These are phyloP conservation scores for Sebastolobus altivelis DNA, from an alignment of 2,797 vertebrate genomes.

Conservation along the genomic window DNA sequence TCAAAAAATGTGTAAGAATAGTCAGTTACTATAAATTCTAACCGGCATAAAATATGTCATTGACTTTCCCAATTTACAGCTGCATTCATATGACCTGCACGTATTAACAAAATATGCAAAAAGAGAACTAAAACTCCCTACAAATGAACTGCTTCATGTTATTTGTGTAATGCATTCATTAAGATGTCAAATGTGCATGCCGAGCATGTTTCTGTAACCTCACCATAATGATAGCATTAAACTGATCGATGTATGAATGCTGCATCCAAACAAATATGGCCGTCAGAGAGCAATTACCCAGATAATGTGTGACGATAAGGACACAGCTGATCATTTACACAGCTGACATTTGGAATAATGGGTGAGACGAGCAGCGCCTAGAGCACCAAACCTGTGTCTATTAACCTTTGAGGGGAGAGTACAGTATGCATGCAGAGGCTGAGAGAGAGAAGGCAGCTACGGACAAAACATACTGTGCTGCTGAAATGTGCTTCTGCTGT, in stretches of 20 bases:
- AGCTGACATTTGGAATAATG: constrained; percentile 79
- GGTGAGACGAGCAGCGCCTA: constrained; percentile 43
- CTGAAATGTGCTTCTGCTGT: not conserved
- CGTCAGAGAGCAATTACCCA: constrained; percentile 72
- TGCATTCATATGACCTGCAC: not conserved
- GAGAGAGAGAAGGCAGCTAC: not conserved
- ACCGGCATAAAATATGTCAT: not conserved
- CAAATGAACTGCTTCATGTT: no score
- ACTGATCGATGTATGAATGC: constrained; percentile 32
- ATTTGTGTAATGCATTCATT: constrained; percentile 14
- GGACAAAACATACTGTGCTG: not conserved
- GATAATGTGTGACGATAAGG: constrained; percentile 75
- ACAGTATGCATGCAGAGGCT: constrained; percentile 24
- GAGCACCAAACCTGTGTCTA: constrained; percentile 59
- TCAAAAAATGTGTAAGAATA: no score
- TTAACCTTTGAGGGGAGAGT: constrained; percentile 69
- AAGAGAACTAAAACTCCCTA: not conserved
- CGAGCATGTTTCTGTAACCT: constrained; percentile 31
- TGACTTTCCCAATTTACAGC: not conserved
- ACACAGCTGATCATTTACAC: constrained; percentile 72
- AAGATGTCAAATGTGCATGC: constrained; percentile 26
- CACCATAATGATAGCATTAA: constrained; percentile 21
- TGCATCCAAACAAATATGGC: constrained; percentile 68
- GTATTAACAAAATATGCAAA: not conserved
- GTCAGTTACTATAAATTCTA: not conserved